Evolutionary conservation across 2,113 vertebrate species (phyloP).

Genomic region (Nanorana parkeri): DNA sequence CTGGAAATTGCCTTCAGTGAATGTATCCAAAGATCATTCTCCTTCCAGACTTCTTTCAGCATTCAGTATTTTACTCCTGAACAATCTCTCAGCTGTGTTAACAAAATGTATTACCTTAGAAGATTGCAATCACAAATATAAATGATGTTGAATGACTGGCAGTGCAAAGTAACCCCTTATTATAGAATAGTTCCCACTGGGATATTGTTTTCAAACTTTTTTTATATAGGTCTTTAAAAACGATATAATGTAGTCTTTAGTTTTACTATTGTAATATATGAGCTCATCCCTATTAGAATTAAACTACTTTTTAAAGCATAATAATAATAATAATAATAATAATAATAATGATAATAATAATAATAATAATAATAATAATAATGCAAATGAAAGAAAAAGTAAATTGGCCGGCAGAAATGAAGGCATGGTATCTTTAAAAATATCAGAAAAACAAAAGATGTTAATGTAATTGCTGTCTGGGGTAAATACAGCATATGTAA

Average conservation of each 20-base stretch:
- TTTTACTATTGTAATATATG: slow-evolving; percentile 20
- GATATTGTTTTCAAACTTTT: slow-evolving; percentile 48
- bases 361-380: no score
- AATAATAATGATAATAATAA: no score
- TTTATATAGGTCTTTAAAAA: slow-evolving; percentile 32
- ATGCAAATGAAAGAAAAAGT: slow-evolving; percentile 26
- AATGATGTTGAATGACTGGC: slow-evolving; percentile 17
- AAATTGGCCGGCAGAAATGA: slow-evolving; percentile 9
- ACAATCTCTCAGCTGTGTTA: slow-evolving; percentile 43
- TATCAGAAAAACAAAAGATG: slow-evolving; percentile 35
- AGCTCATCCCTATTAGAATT: neutral
- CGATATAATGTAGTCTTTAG: slow-evolving; percentile 9
- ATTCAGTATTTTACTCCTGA: slow-evolving; percentile 32
- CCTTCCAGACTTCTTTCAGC: slow-evolving; percentile 9
- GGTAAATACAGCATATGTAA: slow-evolving; percentile 30
- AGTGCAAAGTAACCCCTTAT: slow-evolving; percentile 47
- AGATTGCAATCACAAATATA: slow-evolving; percentile 35
- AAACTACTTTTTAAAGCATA: neutral
- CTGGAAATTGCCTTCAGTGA: slow-evolving; percentile 3
- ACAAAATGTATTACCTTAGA: slow-evolving; percentile 46
- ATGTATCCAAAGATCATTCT: slow-evolving; percentile 5
- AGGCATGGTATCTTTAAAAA: slow-evolving; percentile 23
- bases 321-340: no score
- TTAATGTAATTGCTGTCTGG: slow-evolving; percentile 33
- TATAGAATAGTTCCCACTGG: slow-evolving; percentile 18